Base-by-base conservation (phyloP, 1,140 invertebrate genomes). In the Rhyacophila brunnea region DNA sequence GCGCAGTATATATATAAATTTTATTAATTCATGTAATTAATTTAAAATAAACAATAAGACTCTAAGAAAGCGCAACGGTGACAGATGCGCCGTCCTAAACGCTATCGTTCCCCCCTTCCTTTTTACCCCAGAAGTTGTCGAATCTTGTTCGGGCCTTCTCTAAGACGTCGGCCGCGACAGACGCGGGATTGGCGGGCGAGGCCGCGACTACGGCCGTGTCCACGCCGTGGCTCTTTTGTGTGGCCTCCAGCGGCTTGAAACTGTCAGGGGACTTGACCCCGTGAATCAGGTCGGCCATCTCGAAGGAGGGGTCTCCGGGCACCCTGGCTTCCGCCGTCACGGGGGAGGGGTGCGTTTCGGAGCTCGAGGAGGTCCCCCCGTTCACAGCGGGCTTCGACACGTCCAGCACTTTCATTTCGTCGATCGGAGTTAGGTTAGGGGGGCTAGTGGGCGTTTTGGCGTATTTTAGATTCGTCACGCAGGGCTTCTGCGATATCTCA, bases 101-200 rank as follows among this genome's bases (percentile, higher is more conserved):
- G 53, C 71, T 73, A 60, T 78, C 77, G 53, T 67, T 79, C 71
- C 55, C 52, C 14, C 50, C 54, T 50, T 79, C 77, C 47, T 78
- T 79, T 53, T 78, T 79, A 44, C 88, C 88, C 91, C 91, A 94
- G 74, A 93, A 93, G 67, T 91, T 87, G 75, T 93, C 89, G 67
- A 92, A 91, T 56, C 90, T 85, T 71, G 86, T 89, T 55, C 88
- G 85, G 60, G 91, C 90, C 67, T 88, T 86, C 68, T 93, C 90
- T 18, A 93, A 77, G 18, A 91, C 87, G 66, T 92, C 90, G 15
- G 86, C 85, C 4, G 90, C 88, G 65, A 74, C 73, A 15, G 77
- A 67, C 1, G 71, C 73, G 28, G 36, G 47, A 0, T 71, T 71
- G 2, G 67, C 28, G 14, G 71, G 62, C 6, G 68, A 54, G 4